Conservation (phyloP, 1,140 invertebrate genomes). For the Ostrea denselamellosa region DNA sequence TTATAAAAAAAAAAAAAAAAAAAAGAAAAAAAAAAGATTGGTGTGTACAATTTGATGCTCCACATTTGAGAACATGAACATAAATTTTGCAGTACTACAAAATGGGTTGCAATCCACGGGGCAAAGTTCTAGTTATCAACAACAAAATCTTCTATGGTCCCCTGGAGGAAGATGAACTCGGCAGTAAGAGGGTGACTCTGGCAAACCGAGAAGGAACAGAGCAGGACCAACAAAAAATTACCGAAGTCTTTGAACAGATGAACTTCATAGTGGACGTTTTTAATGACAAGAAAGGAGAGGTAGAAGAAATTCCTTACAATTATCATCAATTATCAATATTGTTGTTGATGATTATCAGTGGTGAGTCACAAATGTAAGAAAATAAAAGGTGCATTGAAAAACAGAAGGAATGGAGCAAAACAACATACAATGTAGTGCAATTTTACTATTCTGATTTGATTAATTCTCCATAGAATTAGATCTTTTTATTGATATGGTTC, state of each 20-base stretch:
- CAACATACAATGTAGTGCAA: no score
- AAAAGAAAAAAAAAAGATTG: no score
- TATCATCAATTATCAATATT: not conserved
- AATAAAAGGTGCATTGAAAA: no score
- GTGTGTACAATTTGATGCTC: no score
- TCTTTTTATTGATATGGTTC: no score
- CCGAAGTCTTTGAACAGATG: conserved; percentile 48
- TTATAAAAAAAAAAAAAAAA: no score
- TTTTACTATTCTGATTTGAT: no score
- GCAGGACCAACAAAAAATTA: conserved; percentile 31
- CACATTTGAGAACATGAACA: not conserved
- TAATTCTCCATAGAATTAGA: no score
- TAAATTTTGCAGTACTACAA: conserved; percentile 42
- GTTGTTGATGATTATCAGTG: no score
- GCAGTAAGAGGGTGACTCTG: conserved; percentile 33
- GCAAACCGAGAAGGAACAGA: conserved; percentile 49
- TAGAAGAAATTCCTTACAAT: not conserved
- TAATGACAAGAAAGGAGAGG: conserved; percentile 51
- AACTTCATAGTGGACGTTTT: conserved; percentile 51
- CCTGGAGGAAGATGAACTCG: conserved; percentile 22
- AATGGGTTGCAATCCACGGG: conserved; percentile 52
- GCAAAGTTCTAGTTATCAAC: conserved; percentile 51
- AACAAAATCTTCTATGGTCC: conserved; percentile 52
- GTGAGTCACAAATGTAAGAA: no score
- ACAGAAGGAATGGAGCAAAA: no score